phyloP scores from a whole-genome alignment of 23 tunicate genomes.

The Pegea sp. region DNA sequence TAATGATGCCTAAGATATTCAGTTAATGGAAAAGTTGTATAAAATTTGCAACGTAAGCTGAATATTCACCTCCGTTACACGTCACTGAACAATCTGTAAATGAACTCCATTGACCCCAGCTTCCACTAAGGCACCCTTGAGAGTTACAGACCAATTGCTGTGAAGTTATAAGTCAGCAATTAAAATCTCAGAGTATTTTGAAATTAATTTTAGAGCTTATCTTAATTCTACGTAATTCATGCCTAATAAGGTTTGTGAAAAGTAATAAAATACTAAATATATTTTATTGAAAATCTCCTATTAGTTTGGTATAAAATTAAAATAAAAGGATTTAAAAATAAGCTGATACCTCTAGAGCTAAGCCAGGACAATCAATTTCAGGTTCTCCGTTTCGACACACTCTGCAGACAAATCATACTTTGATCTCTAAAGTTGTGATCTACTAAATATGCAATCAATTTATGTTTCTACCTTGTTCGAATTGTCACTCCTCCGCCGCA shows the following conservation, averaged over 20 bases:
- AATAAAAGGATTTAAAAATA: neutral
- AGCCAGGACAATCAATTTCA: neutral
- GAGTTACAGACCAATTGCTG: neutral
- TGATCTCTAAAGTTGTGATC: too few relatives aligned
- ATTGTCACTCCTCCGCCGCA: conserved; percentile 23
- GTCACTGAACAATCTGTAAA: conserved; percentile 30
- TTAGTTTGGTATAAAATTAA: neutral
- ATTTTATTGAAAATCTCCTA: neutral
- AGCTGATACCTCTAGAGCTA: neutral
- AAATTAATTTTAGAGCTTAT: too few relatives aligned
- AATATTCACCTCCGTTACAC: conserved; percentile 36
- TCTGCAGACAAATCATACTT: neutral
- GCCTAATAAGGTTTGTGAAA: too few relatives aligned
- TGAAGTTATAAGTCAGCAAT: neutral
- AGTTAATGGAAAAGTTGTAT: neutral
- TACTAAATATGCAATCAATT: too few relatives aligned
- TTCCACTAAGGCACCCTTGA: conserved; percentile 8
- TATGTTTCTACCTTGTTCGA: conserved; percentile 13
- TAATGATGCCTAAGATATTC: conserved; percentile 7
- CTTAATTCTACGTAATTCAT: too few relatives aligned
- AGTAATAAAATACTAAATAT: too few relatives aligned
- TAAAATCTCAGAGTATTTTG: too few relatives aligned
- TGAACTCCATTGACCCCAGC: conserved; percentile 61
- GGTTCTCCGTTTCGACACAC: neutral
- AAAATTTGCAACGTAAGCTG: neutral